These are phyloP conservation scores for Rhipidura dahli DNA, from an alignment of 2,113 vertebrate genomes.

Conservation along the genomic window DNA sequence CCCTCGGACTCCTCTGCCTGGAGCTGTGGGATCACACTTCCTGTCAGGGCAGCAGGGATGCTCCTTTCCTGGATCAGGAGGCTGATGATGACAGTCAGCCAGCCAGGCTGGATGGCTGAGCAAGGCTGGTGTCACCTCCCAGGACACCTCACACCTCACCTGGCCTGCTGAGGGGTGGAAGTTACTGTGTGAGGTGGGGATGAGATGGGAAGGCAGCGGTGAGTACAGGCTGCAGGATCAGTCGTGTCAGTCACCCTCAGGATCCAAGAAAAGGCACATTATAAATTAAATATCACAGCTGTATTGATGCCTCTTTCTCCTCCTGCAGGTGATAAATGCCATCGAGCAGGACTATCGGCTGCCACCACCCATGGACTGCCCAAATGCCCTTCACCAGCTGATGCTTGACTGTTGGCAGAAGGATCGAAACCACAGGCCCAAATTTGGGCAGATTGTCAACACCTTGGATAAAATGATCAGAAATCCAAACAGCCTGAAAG, in stretches of 20 bases:
- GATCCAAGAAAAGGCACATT: background rate
- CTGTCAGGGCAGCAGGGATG: background rate
- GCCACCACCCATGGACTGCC: constrained; percentile 94
- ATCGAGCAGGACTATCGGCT: constrained; percentile 95
- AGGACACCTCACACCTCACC: background rate
- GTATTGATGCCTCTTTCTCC: background rate
- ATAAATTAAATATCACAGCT: background rate
- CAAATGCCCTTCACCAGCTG: constrained; percentile 89
- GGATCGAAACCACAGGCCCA: constrained; percentile 91
- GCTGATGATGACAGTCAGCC: background rate
- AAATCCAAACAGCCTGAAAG: constrained; percentile 92
- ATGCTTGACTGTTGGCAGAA: constrained; percentile 99
- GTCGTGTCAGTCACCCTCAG: background rate
- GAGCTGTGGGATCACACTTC: background rate
- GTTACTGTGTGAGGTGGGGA: fast-evolving
- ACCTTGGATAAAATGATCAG: constrained; percentile 97
- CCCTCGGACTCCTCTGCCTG: background rate
- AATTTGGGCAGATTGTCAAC: constrained; percentile 93
- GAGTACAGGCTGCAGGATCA: background rate
- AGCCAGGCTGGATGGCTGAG: background rate
- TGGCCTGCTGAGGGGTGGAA: background rate
- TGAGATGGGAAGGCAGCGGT: background rate
- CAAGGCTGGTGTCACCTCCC: background rate
- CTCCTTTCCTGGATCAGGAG: background rate
- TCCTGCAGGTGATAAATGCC: constrained; percentile 89